Evolutionary conservation across 2,797 vertebrate species (phyloP).

Genomic region (Gymnoscopelus microlampas): DNA sequence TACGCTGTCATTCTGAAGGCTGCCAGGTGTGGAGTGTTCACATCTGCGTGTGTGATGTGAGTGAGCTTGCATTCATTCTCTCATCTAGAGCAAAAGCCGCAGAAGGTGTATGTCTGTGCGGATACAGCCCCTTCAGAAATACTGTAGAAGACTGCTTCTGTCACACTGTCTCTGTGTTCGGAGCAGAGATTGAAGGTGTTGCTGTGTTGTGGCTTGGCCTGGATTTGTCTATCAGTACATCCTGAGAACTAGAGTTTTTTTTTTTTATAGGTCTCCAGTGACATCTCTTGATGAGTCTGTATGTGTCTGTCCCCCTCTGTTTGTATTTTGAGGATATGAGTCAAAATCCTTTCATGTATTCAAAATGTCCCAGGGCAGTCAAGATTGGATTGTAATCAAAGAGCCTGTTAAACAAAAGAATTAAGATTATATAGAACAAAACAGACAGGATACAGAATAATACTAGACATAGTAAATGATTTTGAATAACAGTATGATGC

Average conservation of each 20-base stretch:
- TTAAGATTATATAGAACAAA: slow-evolving; percentile 14
- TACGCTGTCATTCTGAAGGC: slow-evolving; percentile 11
- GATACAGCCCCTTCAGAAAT: neutral
- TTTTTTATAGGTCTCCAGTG: slow-evolving; percentile 38
- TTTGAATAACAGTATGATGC: too few species aligned
- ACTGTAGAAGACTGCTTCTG: neutral
- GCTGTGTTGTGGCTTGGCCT: slow-evolving; percentile 10
- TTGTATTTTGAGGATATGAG: slow-evolving; percentile 58
- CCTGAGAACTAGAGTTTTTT: slow-evolving; percentile 44
- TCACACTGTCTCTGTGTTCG: slow-evolving; percentile 6
- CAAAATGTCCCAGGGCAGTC: slow-evolving; percentile 35
- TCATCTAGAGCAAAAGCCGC: neutral
- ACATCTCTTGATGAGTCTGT: slow-evolving; percentile 29
- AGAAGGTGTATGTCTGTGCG: neutral
- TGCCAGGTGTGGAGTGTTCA: neutral
- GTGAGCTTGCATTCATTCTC: slow-evolving; percentile 13
- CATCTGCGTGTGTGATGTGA: slow-evolving; percentile 8
- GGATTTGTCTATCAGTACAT: slow-evolving; percentile 48
- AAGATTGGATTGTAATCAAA: slow-evolving; percentile 62
- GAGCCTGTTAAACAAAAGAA: slow-evolving; percentile 65
- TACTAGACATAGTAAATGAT: too few species aligned
- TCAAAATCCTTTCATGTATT: slow-evolving; percentile 61
- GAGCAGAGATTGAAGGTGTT: slow-evolving; percentile 1
- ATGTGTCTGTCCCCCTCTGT: slow-evolving; percentile 29
- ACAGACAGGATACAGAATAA: slow-evolving; percentile 25